A percentile compares a stretch with the other conserved stretches of the same genome.
Conservation (phyloP, 2,888 invertebrate species). For the Cephus runcator region DNA sequence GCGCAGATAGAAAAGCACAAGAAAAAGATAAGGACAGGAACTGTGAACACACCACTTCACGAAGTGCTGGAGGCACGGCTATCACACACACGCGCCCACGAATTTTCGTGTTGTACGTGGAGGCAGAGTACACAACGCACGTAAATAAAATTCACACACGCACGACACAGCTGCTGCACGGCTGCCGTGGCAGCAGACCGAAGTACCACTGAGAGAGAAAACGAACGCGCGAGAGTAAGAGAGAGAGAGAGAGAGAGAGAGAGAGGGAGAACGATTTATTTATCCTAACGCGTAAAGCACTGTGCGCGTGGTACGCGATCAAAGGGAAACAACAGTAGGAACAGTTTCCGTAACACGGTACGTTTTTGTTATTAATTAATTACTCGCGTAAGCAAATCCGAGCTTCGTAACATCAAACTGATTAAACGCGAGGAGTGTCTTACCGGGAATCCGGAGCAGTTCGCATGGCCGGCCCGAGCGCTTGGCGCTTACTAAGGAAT, state of each 20-base stretch:
- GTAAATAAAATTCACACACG: not conserved
- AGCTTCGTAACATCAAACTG: not conserved
- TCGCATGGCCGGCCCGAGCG: not conserved
- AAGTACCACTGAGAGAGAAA: not conserved
- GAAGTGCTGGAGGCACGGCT: not conserved
- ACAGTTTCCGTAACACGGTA: not conserved
- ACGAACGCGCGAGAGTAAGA: not conserved
- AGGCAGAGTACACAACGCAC: not conserved
- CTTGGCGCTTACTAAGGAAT: not conserved
- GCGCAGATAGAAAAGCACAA: not conserved
- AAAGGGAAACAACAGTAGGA: not conserved
- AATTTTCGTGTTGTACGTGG: not conserved
- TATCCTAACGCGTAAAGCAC: not conserved
- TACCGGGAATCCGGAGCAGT: not conserved
- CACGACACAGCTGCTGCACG: not conserved
- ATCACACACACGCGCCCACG: not conserved
- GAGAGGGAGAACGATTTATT: constrained; percentile 8
- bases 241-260: constrained; percentile 1
- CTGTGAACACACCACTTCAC: not conserved
- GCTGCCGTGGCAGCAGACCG: not conserved
- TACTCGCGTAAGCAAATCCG: not conserved
- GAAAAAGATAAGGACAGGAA: not conserved
- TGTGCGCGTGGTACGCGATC: not conserved
- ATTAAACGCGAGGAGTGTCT: not conserved
- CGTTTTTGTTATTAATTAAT: not conserved